Evolutionary conservation across 2,113 vertebrate species (phyloP).

Genomic region (Azemiops feae): DNA sequence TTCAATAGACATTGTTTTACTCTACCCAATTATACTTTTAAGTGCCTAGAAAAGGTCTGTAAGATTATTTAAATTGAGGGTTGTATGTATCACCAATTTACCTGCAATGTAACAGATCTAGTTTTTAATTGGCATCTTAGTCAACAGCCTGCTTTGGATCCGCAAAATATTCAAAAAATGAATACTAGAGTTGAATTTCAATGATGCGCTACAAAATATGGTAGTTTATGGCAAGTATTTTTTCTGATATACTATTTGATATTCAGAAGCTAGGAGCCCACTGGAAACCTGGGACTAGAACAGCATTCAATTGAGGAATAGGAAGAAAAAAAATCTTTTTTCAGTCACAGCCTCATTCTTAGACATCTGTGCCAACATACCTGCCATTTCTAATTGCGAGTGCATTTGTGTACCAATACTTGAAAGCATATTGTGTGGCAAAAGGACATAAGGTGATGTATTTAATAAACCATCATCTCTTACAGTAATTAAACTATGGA

Average conservation of each 20-base stretch:
- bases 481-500: neutral
- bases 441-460: neutral
- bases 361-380: neutral
- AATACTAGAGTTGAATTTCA: slow-evolving; percentile 40
- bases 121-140: slow-evolving; percentile 62
- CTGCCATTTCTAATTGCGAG: neutral
- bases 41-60: neutral
- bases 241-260: neutral
- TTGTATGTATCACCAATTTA: slow-evolving; percentile 21
- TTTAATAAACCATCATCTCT: neutral
- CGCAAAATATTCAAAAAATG: neutral
- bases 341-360: neutral
- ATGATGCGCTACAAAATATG: neutral
- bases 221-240: too few species aligned
- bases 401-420: neutral
- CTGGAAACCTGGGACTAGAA: neutral
- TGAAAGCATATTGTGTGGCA: neutral
- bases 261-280: neutral
- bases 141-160: slow-evolving; percentile 19
- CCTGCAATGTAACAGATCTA: slow-evolving; percentile 52
- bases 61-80: slow-evolving; percentile 35
- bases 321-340: slow-evolving; percentile 27
- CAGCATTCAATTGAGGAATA: neutral
- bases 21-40: neutral
- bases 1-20: neutral